Evolutionary conservation across 1,140 invertebrate genomes (phyloP).

Genomic region (Drosophila guanche): DNA sequence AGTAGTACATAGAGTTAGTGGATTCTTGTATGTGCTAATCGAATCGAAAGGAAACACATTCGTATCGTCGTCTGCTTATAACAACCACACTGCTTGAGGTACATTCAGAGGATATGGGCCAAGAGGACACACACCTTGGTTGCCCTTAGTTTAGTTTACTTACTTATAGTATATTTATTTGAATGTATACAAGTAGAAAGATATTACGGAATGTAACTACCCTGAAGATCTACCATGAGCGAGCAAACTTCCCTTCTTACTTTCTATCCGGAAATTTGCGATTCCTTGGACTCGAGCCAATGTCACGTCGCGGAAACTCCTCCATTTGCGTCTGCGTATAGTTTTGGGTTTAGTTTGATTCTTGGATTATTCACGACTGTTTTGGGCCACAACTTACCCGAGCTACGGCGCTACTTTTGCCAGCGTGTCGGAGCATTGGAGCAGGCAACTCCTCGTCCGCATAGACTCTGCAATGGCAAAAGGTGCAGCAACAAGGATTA

Average conservation of each 20-base stretch:
- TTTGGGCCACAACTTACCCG: constrained; percentile 43
- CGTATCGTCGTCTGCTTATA: constrained; percentile 43
- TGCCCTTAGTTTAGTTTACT: constrained; percentile 50
- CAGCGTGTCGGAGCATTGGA: constrained; percentile 38
- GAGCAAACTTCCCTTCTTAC: constrained; percentile 31
- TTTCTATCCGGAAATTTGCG: constrained; percentile 79
- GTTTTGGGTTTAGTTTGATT: not conserved
- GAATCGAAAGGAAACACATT: constrained; percentile 51
- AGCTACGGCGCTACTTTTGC: constrained; percentile 24
- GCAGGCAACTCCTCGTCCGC: constrained; percentile 60
- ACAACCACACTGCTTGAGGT: constrained; percentile 79
- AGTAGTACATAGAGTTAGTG: constrained; percentile 28
- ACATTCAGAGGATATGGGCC: constrained; percentile 75
- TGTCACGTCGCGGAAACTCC: constrained; percentile 76
- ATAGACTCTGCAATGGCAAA: constrained; percentile 48
- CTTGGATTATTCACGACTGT: too few species aligned
- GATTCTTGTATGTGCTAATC: constrained; percentile 48
- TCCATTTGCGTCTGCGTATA: constrained; percentile 44
- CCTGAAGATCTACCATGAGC: constrained; percentile 39
- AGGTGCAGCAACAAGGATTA: not conserved
- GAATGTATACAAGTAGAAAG: not conserved
- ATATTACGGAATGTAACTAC: constrained; percentile 39
- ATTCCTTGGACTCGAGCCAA: constrained; percentile 59
- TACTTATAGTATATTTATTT: constrained; percentile 7
- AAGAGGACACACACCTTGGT: constrained; percentile 15